Conservation (phyloP, 1,140 invertebrate species). For the Leptinotarsa defecta region DNA sequence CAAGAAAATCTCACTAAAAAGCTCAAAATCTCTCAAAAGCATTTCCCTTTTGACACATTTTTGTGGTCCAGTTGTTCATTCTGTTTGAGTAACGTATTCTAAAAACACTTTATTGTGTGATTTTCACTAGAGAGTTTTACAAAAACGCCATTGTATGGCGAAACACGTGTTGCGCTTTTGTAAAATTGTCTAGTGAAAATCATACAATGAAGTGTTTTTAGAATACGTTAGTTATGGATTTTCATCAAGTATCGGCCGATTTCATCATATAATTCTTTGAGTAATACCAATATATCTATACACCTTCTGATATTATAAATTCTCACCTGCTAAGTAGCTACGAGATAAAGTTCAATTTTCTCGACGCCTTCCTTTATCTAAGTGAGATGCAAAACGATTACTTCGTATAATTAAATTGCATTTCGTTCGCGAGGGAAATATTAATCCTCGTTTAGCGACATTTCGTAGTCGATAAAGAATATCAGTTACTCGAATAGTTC, state of each 20-base stretch:
- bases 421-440: background rate
- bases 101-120: no score
- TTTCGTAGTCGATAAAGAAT: background rate
- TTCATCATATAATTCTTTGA: background rate
- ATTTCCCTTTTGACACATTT: background rate
- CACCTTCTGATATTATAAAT: background rate
- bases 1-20: background rate
- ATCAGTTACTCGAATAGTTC: slow-evolving; percentile 11
- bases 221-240: no score
- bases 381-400: background rate
- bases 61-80: background rate
- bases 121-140: no score
- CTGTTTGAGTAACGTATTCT: no score
- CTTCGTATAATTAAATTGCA: background rate
- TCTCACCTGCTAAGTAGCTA: background rate
- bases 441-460: background rate
- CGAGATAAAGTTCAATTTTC: background rate
- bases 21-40: background rate
- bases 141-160: no score
- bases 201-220: no score
- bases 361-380: background rate
- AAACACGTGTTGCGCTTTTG: no score
- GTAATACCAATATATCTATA: background rate
- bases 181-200: no score
- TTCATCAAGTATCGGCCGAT: no score